Percentiles rank a stretch among this genome's conserved stretches.
Conservation (phyloP, 2,888 invertebrate species). For the Hydriomena furcata region DNA sequence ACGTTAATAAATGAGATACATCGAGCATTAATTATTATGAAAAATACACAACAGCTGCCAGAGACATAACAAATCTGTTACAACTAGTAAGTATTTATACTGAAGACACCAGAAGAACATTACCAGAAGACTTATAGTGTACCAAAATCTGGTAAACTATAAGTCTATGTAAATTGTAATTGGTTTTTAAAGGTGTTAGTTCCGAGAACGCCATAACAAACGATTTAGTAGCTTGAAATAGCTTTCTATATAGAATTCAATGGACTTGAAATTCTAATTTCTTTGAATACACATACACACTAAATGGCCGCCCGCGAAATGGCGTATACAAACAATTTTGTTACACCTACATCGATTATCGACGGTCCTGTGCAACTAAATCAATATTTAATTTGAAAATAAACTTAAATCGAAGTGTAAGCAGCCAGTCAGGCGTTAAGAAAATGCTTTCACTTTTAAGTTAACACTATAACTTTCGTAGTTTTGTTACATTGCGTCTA, state of each 20-base stretch:
- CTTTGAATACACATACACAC: constrained; percentile 31
- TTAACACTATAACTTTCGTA: constrained; percentile 47
- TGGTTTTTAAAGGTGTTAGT: no score
- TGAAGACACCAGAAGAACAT: no score
- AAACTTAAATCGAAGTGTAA: constrained; percentile 46
- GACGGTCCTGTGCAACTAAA: constrained; percentile 43
- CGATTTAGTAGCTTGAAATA: no score
- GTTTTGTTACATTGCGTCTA: constrained; percentile 36
- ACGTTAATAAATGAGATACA: constrained; percentile 20
- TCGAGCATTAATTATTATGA: constrained; percentile 3
- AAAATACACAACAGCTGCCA: no score
- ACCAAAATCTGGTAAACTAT: no score
- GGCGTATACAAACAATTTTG: constrained; percentile 34
- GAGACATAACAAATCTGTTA: no score
- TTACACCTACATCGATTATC: constrained; percentile 48
- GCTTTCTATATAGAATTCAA: no score
- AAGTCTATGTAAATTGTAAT: no score
- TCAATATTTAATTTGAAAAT: constrained; percentile 58
- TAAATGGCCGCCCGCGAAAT: constrained; percentile 30
- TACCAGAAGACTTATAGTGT: no score
- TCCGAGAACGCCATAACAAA: no score
- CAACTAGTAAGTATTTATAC: no score
- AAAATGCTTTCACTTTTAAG: constrained; percentile 63
- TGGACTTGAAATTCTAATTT: not conserved
- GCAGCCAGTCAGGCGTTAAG: constrained; percentile 49